Evolutionary conservation across 2,113 vertebrate genomes (phyloP), one percentile per base, ranked within the genome.

Genomic region (Podiceps cristatus): DNA sequence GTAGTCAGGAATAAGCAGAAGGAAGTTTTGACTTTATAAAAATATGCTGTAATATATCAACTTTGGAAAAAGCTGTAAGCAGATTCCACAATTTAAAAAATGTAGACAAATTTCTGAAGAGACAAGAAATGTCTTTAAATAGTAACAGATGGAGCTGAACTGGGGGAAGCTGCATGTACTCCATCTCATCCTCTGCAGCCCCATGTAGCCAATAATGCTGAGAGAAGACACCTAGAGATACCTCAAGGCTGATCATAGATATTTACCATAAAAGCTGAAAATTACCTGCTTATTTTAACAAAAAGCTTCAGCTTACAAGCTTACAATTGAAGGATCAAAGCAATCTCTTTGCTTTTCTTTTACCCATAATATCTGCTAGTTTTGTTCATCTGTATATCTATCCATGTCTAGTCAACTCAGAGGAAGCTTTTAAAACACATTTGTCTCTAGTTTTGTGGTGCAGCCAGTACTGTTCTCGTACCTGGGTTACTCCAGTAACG

Each of bases 241-340:
- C 68, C 22, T 91, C 5, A 1, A 58, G 31, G 45, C 13, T 77
- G 27, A 77, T 86, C 35, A 74, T 5, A 69, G 63, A 29, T 93
- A 75, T 75, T 85, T 94, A 52, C 81, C 23, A 18, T 79, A 67
- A 86, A 92, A 90, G 42, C 69, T 84, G 86, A 88, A 96, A 96
- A 90, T 69, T 55, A 44, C 44, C 47, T 42, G 14, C 31, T 90
- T 9, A 24, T 79, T 93, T 79, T 56, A 79, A 73, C 40, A 82
- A 64, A 85, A 88, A 72, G 2, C 44, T 90, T 85, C 29, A 68
- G 42, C 49, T 85, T 64, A 64, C 77, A 81, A 45, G 35, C 10
- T 69, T 90, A 24, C 24, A 50, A 37, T 19, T 69, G 53, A 71
- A 91, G 20, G 52, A 85, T 91, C 52, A 94, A 79, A 96, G 84